Base-by-base conservation (phyloP, 37 sponge, comb jelly and placozoan species). In the Beroe forskalii region DNA sequence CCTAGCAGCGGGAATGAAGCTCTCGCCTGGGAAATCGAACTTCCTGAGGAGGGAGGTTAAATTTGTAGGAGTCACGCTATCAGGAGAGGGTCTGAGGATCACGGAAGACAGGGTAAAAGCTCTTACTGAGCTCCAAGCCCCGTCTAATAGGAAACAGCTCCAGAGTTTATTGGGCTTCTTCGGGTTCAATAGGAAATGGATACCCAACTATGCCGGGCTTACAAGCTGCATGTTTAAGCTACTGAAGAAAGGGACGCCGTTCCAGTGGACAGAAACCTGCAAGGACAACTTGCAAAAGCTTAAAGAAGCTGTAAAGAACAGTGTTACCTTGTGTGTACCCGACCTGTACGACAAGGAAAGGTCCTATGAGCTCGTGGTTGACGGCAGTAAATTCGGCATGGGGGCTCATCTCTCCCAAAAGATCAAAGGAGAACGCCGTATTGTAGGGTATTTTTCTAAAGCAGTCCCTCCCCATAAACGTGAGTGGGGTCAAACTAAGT, bases 51-150 rank as follows among this genome's bases (percentile, higher is more conserved):
- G 20, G 20, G 67, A 64, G 28, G 67, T 64, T 27, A 64, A 14
- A 14, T 64, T 64, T 24, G 67, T 64, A 6, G 67, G 67, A 64
- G 6, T 64, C 23, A 27, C 67, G 6, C 23, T 25, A 27, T 64
- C 67, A 25, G 67, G 28, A 64, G 28, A 64, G 6, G 67, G 67
- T n/a, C 6, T 64, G 28, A 14, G 67, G 6, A 24, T 64, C 6
- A 64, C 67, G 27, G 28, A 64, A 27, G 67, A 64, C 23, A 64
- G 67, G 28, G 28, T 64, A 14, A 64, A 64, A n/a, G 67, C 67
- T 14, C 28, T 64, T 24, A 64, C 28, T 14, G 28, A 64, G 4
- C 20, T 64, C 8, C 22, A 64, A n/a, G 67, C 28, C 23, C 67
- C 28, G 4, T n/a, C 67, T 8, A n/a, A 14, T 64, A 64, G 67